Conservation (phyloP, 1,140 invertebrate genomes). For the Drosophila kohkoa region DNA sequence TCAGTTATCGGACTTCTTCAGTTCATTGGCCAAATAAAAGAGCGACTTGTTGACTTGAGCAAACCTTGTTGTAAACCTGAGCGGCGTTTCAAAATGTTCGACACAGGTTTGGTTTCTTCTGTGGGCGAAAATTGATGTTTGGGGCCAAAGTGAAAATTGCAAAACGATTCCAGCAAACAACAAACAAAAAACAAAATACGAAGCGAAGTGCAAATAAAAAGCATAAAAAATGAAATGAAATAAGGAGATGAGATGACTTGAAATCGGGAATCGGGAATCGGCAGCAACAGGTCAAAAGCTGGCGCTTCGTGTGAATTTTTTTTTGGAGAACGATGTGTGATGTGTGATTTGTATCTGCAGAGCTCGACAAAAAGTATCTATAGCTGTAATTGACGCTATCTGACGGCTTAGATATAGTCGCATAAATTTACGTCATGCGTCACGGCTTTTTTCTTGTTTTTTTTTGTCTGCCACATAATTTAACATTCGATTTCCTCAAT, state of each 20-base stretch:
- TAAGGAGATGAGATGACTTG: slow-evolving; percentile 45
- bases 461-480: slow-evolving; percentile 59
- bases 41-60: no score
- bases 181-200: slow-evolving; percentile 30
- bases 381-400: slow-evolving; percentile 23
- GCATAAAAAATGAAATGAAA: neutral
- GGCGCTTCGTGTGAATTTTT: slow-evolving; percentile 48
- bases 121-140: slow-evolving; percentile 52
- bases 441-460: slow-evolving; percentile 22
- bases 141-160: slow-evolving; percentile 60
- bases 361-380: neutral
- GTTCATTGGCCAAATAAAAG: slow-evolving; percentile 57
- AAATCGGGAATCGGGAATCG: slow-evolving; percentile 22
- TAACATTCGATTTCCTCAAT: slow-evolving; percentile 80
- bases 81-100: slow-evolving; percentile 42
- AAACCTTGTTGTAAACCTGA: slow-evolving; percentile 40
- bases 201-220: slow-evolving; percentile 4
- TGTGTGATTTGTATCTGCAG: slow-evolving; percentile 12
- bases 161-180: slow-evolving; percentile 47
- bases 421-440: slow-evolving; percentile 56
- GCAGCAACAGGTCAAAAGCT: slow-evolving; percentile 11
- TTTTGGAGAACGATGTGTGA: slow-evolving; percentile 14
- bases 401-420: slow-evolving; percentile 54
- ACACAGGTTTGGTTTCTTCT: slow-evolving; percentile 18
- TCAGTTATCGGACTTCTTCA: slow-evolving; percentile 14